Base-by-base conservation (phyloP, 37 sponge, comb jelly and placozoan genomes). In the Cliona cf. orientalis region DNA sequence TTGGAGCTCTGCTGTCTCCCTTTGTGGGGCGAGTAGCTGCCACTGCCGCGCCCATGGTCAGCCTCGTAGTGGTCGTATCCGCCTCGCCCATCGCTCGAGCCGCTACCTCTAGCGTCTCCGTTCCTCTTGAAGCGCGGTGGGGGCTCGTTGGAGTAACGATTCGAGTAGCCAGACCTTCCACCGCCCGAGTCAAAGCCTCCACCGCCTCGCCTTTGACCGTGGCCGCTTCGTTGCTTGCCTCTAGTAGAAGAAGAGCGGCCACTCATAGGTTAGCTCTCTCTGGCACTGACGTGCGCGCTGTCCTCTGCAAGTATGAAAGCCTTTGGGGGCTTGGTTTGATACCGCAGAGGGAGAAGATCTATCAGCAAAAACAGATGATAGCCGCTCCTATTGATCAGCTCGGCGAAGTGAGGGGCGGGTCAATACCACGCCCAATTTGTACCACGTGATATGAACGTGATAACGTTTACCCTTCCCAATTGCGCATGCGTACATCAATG, bases 91-190 rank as follows among this genome's bases (percentile, higher is more conserved):
- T 55, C 66, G n/a, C 58, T 35, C 39, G 38, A 7, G 39, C 84
- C 45, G 25, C 76, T 58, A 21, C 67, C 44, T 33, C 80, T 29
- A 33, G 42, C 60, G 34, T 66, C 65, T 29, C 77, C 66, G 7
- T 84, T 64, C 17, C 84, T 75, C 28, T 66, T 70, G n/a, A 89
- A 89, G 32, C 90, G 79, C 34, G 90, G 90, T 22, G 90, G 85
- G 46, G 90, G 73, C 9, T 83, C 85, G 61, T 31, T 66, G n/a
- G 62, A 1, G 66, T 66, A 33, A 21, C 66, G 32, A 4, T 66
- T 28, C 19, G 72, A 39, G 34, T 29, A 46, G n/a, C 53, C 53
- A 49, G 14, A 9, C 14, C 14, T 9, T 49, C 53, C 14, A 49
- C 53, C 14, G 53, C 53, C 53, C 14, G 9, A 14, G 9, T 49